Evolutionary conservation across 2,797 vertebrate species (phyloP), one percentile per base, ranked within the genome.

Genomic region (Pangasius sanitwongsei): DNA sequence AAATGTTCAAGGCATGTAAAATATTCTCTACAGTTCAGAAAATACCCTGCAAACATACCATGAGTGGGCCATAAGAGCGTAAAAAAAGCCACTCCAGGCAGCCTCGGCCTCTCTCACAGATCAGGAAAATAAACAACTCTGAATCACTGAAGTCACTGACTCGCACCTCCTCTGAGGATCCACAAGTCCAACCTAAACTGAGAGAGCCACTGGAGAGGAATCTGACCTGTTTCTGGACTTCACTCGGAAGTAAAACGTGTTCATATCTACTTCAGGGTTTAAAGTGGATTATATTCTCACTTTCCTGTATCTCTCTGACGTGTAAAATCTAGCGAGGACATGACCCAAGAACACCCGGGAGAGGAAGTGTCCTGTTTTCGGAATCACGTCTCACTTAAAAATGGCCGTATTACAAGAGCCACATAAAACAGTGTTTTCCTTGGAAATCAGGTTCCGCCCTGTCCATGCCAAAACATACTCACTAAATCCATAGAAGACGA

Each of bases 61-160:
- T 12, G 13, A 20, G 28, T 65, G 87, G 86, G 82, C 57, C 69
- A 75, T 84, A 86, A 72, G n/a, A 89, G 63, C 81, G 87, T 65
- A 86, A 89, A 85, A 89, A 55, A 83, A 44, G 57, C 74, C 72
- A 28, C 70, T 86, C 87, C 86, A 91, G 88, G 89, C 89, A 89
- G 89, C 87, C 89, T 59, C 70, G 25, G 59, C 0, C 37, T 63
- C 90, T 90, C 87, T 82, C 74, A 86, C 85, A 85, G 84, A 84
- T 88, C 74, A 84, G 89, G 87, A 92, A 92, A 91, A 92, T 88
- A 92, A 93, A 93, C 90, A 92, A 70, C 25, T 31, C 31, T 90
- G 91, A 92, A 91, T 92, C 90, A 91, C 65, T 85, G 72, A 86
- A 89, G 87, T 89, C 87, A 83, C 84, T 69, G 74, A 90, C 77